Conservation (phyloP, 64 coral and sea anemone genomes). For the Cladopsammia gracilis region DNA sequence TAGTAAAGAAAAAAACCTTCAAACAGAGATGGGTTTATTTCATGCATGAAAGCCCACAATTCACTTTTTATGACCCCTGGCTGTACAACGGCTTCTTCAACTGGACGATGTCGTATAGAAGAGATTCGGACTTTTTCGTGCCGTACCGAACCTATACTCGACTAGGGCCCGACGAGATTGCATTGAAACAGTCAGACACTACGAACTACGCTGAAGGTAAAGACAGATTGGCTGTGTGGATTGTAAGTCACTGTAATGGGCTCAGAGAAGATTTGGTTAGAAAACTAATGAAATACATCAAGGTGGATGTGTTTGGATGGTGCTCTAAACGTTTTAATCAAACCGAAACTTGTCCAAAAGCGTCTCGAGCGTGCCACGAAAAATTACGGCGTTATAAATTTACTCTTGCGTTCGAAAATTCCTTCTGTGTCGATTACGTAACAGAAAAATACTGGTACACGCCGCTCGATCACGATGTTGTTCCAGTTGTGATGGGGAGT, state of each 20-base stretch:
- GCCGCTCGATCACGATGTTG: conserved; percentile 27
- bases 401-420: conserved; percentile 72
- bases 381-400: conserved; percentile 69
- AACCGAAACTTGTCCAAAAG: conserved; percentile 13
- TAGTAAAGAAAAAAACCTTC: not conserved
- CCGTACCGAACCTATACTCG: conserved; percentile 60
- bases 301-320: conserved; percentile 60
- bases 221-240: conserved; percentile 64
- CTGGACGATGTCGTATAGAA: conserved; percentile 72
- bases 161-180: not conserved
- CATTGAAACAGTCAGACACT: not conserved
- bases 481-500: conserved; percentile 77
- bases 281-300: conserved; percentile 62
- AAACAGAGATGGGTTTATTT: conserved; percentile 75
- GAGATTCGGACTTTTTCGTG: conserved; percentile 63
- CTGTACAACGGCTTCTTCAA: conserved; percentile 47
- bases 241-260: conserved; percentile 66
- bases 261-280: conserved; percentile 58
- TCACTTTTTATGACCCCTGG: not conserved
- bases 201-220: conserved; percentile 58
- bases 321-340: conserved; percentile 58
- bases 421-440: conserved; percentile 70
- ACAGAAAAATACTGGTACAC: conserved; percentile 84
- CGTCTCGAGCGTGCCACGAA: conserved; percentile 24
- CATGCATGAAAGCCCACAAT: conserved; percentile 55